phyloP scores from a whole-genome alignment of 1,140 invertebrate genomes.

The Probaryconus sp. region DNA sequence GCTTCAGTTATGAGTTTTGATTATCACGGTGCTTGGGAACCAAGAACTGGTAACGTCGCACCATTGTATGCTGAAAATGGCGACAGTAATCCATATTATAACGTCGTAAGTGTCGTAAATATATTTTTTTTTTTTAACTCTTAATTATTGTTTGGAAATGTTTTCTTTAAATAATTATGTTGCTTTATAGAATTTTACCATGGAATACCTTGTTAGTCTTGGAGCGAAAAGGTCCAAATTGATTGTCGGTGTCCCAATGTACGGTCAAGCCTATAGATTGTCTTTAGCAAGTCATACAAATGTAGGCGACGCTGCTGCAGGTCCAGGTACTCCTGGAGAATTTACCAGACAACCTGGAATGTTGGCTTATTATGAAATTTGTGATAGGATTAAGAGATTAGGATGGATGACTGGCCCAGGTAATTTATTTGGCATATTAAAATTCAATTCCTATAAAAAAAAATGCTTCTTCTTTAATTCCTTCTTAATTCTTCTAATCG shows the following conservation, averaged over 20 bases:
- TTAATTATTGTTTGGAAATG: not conserved
- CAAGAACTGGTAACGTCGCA: slow-evolving; percentile 88
- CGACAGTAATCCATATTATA: slow-evolving; percentile 86
- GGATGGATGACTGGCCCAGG: slow-evolving; percentile 68
- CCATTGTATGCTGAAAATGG: slow-evolving; percentile 83
- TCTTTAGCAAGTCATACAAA: slow-evolving; percentile 75
- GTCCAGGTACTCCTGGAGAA: slow-evolving; percentile 88
- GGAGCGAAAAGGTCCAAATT: slow-evolving; percentile 90
- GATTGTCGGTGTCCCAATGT: slow-evolving; percentile 91
- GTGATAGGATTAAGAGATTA: slow-evolving; percentile 81
- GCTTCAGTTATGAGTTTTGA: slow-evolving; percentile 94
- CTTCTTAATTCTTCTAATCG: not conserved
- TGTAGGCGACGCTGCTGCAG: slow-evolving; percentile 78
- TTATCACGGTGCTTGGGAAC: slow-evolving; percentile 92
- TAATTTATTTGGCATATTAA: too few relatives aligned
- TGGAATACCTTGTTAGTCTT: slow-evolving; percentile 84
- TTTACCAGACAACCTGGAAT: slow-evolving; percentile 93
- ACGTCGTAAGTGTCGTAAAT: slow-evolving; percentile 81
- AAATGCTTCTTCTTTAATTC: not conserved
- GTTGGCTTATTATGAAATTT: slow-evolving; percentile 93
- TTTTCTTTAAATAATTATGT: not conserved
- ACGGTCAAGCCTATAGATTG: slow-evolving; percentile 91
- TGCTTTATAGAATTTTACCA: slow-evolving; percentile 84
- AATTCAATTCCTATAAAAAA: too few relatives aligned
- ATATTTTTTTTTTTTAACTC: slow-evolving; percentile 21